phyloP scores from a whole-genome alignment of 2,113 vertebrate species.

The Corynorhinus townsendii region DNA sequence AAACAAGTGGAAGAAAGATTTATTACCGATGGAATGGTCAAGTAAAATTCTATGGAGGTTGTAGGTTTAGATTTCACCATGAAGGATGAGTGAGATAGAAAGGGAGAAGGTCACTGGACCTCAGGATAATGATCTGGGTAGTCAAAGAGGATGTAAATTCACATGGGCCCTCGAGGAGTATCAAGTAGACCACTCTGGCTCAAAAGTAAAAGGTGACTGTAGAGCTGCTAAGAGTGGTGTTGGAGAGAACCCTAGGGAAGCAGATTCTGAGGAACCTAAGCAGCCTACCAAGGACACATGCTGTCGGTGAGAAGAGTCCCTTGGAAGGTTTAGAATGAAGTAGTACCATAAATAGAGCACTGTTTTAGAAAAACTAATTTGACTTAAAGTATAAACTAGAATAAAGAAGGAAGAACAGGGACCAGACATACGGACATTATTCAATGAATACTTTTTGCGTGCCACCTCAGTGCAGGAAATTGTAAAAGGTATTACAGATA shows the following conservation, averaged over 20 bases:
- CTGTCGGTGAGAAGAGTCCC: not conserved
- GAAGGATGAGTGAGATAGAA: not conserved
- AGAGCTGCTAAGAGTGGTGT: not conserved
- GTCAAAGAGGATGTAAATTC: not conserved
- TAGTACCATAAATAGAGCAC: not conserved
- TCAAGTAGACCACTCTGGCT: not conserved
- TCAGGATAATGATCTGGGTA: not conserved
- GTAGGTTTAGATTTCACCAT: not conserved
- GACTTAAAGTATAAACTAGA: not conserved
- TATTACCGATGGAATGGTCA: not conserved
- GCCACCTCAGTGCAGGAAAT: not conserved
- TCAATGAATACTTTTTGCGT: not conserved
- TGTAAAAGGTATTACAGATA: not conserved
- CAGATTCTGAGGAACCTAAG: not conserved
- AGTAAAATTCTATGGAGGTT: not conserved
- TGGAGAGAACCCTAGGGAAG: not conserved
- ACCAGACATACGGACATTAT: not conserved
- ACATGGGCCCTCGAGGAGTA: not conserved
- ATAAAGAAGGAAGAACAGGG: not conserved
- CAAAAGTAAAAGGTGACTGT: not conserved
- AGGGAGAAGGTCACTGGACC: not conserved
- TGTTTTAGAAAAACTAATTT: constrained; percentile 5
- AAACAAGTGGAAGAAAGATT: not conserved
- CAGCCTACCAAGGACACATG: not conserved
- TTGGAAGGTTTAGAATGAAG: not conserved